phyloP scores from a whole-genome alignment of 2,888 invertebrate species.

The Elmis aenea region DNA sequence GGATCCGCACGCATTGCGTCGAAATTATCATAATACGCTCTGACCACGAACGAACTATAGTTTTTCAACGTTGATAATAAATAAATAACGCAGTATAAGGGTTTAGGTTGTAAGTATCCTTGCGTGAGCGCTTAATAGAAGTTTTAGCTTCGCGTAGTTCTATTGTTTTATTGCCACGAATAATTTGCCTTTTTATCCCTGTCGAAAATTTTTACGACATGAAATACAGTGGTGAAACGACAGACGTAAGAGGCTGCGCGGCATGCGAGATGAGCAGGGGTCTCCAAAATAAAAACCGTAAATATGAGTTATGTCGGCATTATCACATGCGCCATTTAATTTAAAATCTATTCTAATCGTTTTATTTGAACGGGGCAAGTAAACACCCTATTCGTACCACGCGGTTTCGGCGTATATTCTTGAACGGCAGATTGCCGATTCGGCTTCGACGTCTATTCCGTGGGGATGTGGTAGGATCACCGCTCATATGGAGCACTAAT shows the following conservation, averaged over 20 bases:
- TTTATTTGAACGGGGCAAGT: slow-evolving; percentile 30
- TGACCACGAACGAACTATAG: slow-evolving; percentile 16
- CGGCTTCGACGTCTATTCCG: too few species aligned
- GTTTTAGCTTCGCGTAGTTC: slow-evolving; percentile 14
- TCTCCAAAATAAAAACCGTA: slow-evolving; percentile 37
- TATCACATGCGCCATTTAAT: slow-evolving; percentile 48
- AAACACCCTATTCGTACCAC: slow-evolving; percentile 21
- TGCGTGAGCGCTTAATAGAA: slow-evolving; percentile 19
- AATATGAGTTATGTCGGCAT: slow-evolving; percentile 47
- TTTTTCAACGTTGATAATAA: too few species aligned
- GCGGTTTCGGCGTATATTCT: slow-evolving; percentile 1
- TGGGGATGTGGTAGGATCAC: slow-evolving; percentile 13
- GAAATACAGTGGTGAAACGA: slow-evolving; percentile 19
- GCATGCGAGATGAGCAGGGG: slow-evolving; percentile 17
- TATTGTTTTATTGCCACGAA: slow-evolving; percentile 19
- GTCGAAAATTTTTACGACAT: slow-evolving; percentile 25
- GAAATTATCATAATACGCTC: slow-evolving; percentile 43
- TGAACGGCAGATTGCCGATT: too few species aligned
- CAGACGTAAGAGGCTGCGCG: slow-evolving; percentile 20
- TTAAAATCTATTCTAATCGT: slow-evolving; percentile 45
- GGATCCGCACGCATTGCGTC: slow-evolving; percentile 43
- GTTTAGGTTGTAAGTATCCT: too few species aligned
- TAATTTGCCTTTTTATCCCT: slow-evolving; percentile 21
- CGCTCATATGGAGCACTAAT: slow-evolving; percentile 22
- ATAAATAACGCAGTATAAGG: too few species aligned